A percentile compares a stretch with the other conserved stretches of the same genome.
Evolutionary conservation across 2,797 vertebrate genomes (phyloP).

Genomic region (Onychomys leucogaster): DNA sequence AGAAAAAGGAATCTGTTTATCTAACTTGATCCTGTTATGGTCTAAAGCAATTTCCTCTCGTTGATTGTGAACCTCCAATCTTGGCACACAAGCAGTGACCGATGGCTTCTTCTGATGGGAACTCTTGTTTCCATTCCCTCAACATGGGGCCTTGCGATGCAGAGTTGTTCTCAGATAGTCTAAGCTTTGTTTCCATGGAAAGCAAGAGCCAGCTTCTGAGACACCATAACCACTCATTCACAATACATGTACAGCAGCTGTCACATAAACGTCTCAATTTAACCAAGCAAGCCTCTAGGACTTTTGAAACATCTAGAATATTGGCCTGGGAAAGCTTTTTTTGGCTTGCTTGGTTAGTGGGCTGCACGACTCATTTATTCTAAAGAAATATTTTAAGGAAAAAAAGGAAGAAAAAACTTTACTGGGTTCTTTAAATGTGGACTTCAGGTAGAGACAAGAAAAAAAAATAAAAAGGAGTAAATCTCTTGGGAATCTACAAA

Average conservation of each 20-base stretch:
- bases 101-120: background rate
- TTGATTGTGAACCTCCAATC: background rate
- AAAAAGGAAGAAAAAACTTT: background rate
- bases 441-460: background rate
- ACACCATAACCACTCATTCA: background rate
- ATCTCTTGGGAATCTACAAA: slow-evolving; percentile 23
- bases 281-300: slow-evolving; percentile 14
- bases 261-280: slow-evolving; percentile 19
- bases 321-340: slow-evolving; percentile 17
- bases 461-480: slow-evolving; percentile 21
- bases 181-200: slow-evolving; percentile 5
- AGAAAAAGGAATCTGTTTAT: background rate
- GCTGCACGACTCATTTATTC: background rate
- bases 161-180: background rate
- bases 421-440: background rate
- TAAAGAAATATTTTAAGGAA: background rate
- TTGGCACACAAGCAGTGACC: background rate
- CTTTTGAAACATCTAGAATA: slow-evolving; percentile 41
- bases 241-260: background rate
- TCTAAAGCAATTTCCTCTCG: slow-evolving; percentile 18
- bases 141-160: background rate
- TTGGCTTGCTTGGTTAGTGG: background rate
- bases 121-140: background rate
- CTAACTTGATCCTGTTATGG: slow-evolving; percentile 9
- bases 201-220: background rate